Percentiles rank a stretch among this genome's conserved stretches.
These are phyloP conservation scores for Dioctria linearis DNA, from an alignment of 2,888 invertebrate species.

Conservation along the genomic window DNA sequence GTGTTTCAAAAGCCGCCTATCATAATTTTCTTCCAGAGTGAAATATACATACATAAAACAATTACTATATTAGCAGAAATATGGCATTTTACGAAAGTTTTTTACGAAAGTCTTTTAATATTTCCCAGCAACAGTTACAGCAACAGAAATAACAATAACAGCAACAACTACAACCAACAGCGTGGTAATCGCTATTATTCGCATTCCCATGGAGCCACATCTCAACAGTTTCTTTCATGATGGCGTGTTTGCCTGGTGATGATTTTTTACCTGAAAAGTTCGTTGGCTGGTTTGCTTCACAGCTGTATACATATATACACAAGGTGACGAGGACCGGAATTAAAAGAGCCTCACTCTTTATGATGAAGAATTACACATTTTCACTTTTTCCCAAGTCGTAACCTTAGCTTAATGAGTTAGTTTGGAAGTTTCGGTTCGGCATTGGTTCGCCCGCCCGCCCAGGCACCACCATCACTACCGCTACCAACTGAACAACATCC, in stretches of 20 bases:
- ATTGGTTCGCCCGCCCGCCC: neutral
- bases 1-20: slow-evolving; percentile 37
- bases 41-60: slow-evolving; percentile 14
- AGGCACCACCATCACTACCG: neutral
- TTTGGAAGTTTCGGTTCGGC: too few relatives aligned
- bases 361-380: slow-evolving; percentile 7
- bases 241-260: neutral
- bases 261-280: slow-evolving; percentile 12
- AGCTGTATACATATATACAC: neutral
- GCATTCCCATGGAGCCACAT: slow-evolving; percentile 19
- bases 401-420: neutral
- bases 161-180: too few relatives aligned
- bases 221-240: neutral
- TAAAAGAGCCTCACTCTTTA: neutral
- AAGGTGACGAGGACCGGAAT: neutral
- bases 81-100: slow-evolving; percentile 39
- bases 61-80: slow-evolving; percentile 42
- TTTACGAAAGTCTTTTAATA: slow-evolving; percentile 33
- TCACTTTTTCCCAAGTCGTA: slow-evolving; percentile 45
- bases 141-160: too few relatives aligned
- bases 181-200: neutral
- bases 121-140: slow-evolving; percentile 5
- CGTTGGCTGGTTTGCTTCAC: neutral
- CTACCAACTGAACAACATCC: slow-evolving; percentile 7
- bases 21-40: slow-evolving; percentile 22